phyloP scores from a whole-genome alignment of 2,888 invertebrate genomes.

The Agrochola macilenta region DNA sequence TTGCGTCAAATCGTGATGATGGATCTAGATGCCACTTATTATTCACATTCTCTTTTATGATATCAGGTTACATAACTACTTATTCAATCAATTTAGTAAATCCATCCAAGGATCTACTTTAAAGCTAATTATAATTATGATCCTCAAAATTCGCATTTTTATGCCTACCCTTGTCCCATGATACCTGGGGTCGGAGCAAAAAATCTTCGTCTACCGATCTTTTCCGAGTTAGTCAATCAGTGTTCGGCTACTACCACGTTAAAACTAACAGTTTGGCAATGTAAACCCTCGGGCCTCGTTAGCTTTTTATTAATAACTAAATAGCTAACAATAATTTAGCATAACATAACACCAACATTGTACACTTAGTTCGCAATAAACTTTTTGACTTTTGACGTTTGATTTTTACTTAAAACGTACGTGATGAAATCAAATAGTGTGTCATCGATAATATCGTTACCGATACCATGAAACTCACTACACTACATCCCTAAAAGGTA shows the following conservation, averaged over 20 bases:
- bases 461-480: conserved; percentile 34
- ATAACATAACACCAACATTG: no score
- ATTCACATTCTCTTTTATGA: not conserved
- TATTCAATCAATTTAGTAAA: not conserved
- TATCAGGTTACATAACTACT: not conserved
- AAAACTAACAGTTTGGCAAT: not conserved
- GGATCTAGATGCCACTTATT: not conserved
- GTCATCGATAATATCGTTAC: conserved; percentile 27
- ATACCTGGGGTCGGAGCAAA: not conserved
- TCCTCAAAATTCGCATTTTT: not conserved
- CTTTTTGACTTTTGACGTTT: no score
- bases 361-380: no score
- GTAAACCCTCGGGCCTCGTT: no score
- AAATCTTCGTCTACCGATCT: not conserved
- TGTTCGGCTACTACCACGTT: not conserved
- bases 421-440: not conserved
- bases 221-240: not conserved
- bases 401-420: not conserved
- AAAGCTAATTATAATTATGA: not conserved
- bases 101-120: not conserved
- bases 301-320: no score
- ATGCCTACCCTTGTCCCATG: not conserved
- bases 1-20: not conserved
- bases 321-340: no score
- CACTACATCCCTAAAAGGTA: conserved; percentile 50